Percentiles rank a stretch among this genome's conserved stretches.
These are phyloP conservation scores for Lamellibrachia satsuma DNA, from an alignment of 2,888 invertebrate species.

Conservation along the genomic window DNA sequence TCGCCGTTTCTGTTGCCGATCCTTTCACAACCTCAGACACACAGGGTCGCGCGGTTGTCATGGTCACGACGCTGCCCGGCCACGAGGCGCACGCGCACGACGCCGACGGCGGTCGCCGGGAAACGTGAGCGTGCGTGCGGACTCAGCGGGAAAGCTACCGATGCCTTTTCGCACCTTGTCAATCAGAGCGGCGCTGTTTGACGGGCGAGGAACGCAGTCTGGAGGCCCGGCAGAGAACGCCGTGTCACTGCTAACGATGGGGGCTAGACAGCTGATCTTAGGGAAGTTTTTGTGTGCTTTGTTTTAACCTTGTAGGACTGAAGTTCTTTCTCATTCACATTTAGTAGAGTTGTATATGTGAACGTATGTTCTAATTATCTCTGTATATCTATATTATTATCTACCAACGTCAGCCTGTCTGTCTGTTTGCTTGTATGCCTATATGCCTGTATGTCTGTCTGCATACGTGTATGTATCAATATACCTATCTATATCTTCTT, in stretches of 20 bases:
- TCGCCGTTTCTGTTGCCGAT: neutral
- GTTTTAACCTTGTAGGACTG: neutral
- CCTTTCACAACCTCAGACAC: neutral
- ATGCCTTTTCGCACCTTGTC: neutral
- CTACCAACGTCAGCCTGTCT: neutral
- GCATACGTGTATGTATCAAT: neutral
- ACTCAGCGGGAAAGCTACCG: neutral
- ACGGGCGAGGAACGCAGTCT: constrained; percentile 1
- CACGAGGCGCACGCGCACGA: neutral
- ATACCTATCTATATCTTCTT: neutral
- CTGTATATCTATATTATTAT: neutral
- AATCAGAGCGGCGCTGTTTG: neutral
- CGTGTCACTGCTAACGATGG: neutral
- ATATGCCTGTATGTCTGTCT: neutral
- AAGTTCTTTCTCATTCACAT: neutral
- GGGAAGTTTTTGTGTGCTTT: neutral
- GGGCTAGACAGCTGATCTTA: neutral
- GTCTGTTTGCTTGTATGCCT: too few species aligned
- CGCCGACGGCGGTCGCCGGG: neutral
- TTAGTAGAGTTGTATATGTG: neutral
- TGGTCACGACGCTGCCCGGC: neutral
- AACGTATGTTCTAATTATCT: neutral
- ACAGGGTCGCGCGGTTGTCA: neutral
- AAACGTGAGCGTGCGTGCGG: neutral
- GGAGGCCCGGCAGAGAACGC: neutral